Percentiles rank a stretch among this genome's conserved stretches.
Evolutionary conservation across 2,888 invertebrate species (phyloP).

Genomic region (Mamestra brassicae): DNA sequence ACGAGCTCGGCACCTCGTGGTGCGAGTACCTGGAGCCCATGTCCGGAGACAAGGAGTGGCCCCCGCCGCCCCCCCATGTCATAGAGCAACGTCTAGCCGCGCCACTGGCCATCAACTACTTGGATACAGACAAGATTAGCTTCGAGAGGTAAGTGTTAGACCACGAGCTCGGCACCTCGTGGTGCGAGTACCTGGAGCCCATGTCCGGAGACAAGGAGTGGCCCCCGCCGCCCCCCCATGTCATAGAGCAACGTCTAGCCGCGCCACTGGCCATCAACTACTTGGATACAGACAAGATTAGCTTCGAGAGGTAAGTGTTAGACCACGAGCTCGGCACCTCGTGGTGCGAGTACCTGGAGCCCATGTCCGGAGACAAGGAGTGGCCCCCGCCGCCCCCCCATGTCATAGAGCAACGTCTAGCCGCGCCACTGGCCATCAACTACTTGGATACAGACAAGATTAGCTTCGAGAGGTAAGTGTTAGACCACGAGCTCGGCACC

Average conservation of each 20-base stretch:
- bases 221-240: constrained; percentile 79
- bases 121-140: constrained; percentile 97
- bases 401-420: constrained; percentile 95
- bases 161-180: constrained; percentile 96
- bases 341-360: constrained; percentile 93
- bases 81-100: constrained; percentile 95
- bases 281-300: constrained; percentile 98
- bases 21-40: constrained; percentile 91
- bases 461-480: constrained; percentile 96
- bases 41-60: constrained; percentile 74
- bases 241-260: constrained; percentile 95
- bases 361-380: constrained; percentile 74
- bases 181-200: constrained; percentile 92
- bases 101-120: constrained; percentile 98
- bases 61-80: constrained; percentile 84
- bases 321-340: constrained; percentile 97
- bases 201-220: constrained; percentile 74
- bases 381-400: constrained; percentile 75
- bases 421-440: constrained; percentile 97
- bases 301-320: constrained; percentile 74
- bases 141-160: constrained; percentile 89
- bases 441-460: constrained; percentile 99
- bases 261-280: constrained; percentile 98
- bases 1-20: constrained; percentile 95
- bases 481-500: no score